These are phyloP conservation scores for Eptatretus burgeri DNA, from an alignment of 2,113 vertebrate species.

Conservation along the genomic window DNA sequence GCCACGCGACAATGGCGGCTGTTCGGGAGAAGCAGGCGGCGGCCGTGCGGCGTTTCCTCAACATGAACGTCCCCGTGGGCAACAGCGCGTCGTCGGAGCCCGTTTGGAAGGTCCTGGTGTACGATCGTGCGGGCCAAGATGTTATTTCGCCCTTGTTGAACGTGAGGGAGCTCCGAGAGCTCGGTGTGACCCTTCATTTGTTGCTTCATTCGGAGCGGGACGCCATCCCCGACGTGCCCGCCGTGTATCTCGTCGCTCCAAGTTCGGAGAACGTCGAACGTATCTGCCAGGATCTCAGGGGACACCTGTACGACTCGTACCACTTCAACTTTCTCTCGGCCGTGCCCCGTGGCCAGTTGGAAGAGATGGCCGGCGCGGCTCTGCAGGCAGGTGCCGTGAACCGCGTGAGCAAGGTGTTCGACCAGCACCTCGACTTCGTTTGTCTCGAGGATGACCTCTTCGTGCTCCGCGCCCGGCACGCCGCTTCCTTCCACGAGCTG, in stretches of 20 bases:
- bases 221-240: constrained; percentile 80
- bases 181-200: constrained; percentile 92
- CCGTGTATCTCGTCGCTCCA: constrained; percentile 85
- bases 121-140: constrained; percentile 90
- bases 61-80: background rate
- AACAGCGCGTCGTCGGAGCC: background rate
- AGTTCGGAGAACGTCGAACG: constrained; percentile 91
- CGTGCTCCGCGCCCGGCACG: constrained; percentile 66
- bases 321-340: constrained; percentile 97
- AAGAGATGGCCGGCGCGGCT: constrained; percentile 83
- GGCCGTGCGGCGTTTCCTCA: background rate
- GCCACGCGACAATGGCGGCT: background rate
- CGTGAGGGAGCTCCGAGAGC: constrained; percentile 82
- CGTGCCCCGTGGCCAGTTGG: constrained; percentile 84
- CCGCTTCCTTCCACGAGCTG: constrained; percentile 25
- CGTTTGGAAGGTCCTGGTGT: constrained; percentile 47
- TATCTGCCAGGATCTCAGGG: constrained; percentile 91
- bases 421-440: constrained; percentile 98
- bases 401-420: constrained; percentile 88
- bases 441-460: constrained; percentile 98
- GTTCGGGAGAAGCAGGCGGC: background rate
- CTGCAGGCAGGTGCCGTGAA: constrained; percentile 53
- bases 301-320: constrained; percentile 74
- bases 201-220: constrained; percentile 91
- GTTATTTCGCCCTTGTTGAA: constrained; percentile 83